These are phyloP conservation scores for Notarius lentiginosus DNA, from an alignment of 2,113 vertebrate species.

Conservation along the genomic window DNA sequence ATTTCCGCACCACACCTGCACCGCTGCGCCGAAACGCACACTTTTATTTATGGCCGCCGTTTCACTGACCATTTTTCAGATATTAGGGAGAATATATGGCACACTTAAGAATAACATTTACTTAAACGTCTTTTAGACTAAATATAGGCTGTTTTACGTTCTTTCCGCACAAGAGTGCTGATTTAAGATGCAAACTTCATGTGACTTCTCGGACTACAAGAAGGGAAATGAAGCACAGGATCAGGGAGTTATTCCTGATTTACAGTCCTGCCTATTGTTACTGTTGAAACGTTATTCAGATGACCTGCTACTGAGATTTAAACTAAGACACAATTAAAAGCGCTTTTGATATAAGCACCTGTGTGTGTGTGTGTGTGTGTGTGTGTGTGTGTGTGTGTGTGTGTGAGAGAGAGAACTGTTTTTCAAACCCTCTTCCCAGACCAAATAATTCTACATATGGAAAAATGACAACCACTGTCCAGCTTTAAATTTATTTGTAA, in stretches of 20 bases:
- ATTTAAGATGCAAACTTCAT: not conserved
- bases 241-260: not conserved
- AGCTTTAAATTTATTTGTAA: conserved; percentile 23
- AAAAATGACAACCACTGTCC: conserved; percentile 28
- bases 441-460: conserved; percentile 25
- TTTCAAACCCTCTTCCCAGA: conserved; percentile 43
- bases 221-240: not conserved
- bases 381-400: not conserved
- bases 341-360: not conserved
- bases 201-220: not conserved
- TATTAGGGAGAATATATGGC: conserved; percentile 34
- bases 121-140: conserved; percentile 26
- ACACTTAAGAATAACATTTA: conserved; percentile 44
- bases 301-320: conserved; percentile 12
- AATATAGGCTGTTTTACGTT: conserved; percentile 39
- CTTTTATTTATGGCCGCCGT: conserved; percentile 36
- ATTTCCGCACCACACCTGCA: conserved; percentile 39
- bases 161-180: conserved; percentile 26
- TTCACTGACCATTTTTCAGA: conserved; percentile 31
- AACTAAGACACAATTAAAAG: not conserved
- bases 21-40: not conserved
- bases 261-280: not conserved
- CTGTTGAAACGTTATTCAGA: not conserved
- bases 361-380: not conserved
- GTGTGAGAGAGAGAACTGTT: no score